A percentile compares a stretch with the other conserved stretches of the same genome.
These are phyloP conservation scores for Psittacula cyanocephala DNA, from an alignment of 2,113 vertebrate species.

Conservation along the genomic window DNA sequence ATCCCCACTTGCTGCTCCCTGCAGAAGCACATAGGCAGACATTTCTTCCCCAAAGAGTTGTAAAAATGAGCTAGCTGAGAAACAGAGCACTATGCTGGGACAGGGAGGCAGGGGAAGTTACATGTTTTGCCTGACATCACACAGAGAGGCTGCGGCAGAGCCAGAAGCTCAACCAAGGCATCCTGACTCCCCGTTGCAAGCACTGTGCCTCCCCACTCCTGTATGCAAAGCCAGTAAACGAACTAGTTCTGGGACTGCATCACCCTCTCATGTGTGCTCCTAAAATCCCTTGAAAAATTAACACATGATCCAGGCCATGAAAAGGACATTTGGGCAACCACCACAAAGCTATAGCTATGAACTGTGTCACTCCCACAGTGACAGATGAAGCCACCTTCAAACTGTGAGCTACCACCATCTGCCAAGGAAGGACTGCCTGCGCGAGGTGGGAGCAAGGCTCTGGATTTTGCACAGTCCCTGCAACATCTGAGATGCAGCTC, in stretches of 20 bases:
- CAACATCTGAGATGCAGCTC: neutral
- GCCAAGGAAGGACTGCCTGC: neutral
- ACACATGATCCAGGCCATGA: neutral
- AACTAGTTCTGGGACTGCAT: neutral
- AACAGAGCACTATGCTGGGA: neutral
- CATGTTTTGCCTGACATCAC: neutral
- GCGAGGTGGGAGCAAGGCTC: neutral
- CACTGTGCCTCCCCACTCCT: neutral
- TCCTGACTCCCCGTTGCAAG: neutral
- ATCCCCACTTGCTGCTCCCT: neutral
- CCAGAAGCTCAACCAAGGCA: neutral
- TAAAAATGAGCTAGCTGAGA: neutral
- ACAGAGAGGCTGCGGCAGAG: neutral
- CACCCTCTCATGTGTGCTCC: neutral
- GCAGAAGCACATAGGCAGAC: neutral
- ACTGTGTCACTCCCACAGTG: neutral
- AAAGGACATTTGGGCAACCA: neutral
- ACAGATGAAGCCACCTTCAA: neutral
- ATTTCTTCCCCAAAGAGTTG: neutral
- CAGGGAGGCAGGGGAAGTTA: neutral
- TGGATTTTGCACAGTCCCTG: accelerated
- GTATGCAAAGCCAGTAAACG: neutral
- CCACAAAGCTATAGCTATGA: neutral
- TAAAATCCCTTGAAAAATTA: conserved; percentile 27
- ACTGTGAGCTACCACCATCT: neutral